These are phyloP conservation scores for Rhineura floridana DNA, from an alignment of 2,113 vertebrate species.

Conservation along the genomic window DNA sequence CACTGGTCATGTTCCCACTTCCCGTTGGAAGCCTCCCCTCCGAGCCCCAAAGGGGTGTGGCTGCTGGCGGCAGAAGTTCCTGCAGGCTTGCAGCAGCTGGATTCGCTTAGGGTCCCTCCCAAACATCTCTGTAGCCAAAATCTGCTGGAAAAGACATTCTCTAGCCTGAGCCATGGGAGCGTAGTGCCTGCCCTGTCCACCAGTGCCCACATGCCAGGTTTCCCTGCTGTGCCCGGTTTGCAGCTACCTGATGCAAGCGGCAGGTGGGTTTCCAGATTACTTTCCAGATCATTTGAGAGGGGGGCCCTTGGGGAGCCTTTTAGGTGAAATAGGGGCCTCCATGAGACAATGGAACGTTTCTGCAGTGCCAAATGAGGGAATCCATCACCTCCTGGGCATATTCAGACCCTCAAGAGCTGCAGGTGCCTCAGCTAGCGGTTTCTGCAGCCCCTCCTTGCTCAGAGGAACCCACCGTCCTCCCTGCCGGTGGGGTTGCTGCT, in stretches of 20 bases:
- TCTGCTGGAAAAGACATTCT: conserved; percentile 26
- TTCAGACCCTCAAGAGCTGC: too few species aligned
- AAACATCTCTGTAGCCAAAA: conserved; percentile 46
- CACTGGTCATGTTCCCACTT: neutral
- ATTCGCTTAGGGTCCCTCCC: conserved; percentile 42
- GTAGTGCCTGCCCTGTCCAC: neutral
- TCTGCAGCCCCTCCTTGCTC: too few species aligned
- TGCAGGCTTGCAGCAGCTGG: conserved; percentile 39
- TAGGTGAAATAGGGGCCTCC: too few species aligned
- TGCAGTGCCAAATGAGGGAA: neutral
- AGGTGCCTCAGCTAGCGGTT: too few species aligned
- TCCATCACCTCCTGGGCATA: too few species aligned
- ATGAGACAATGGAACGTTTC: neutral
- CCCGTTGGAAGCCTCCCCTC: neutral
- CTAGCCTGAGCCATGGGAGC: neutral
- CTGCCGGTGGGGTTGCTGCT: too few species aligned
- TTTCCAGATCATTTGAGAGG: too few species aligned
- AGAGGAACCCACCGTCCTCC: neutral
- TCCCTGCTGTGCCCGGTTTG: too few species aligned
- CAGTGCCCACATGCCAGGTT: neutral
- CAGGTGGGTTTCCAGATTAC: neutral
- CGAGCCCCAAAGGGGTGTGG: neutral
- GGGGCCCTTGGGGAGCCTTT: neutral
- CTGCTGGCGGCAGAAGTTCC: conserved; percentile 27
- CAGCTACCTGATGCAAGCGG: neutral